Evolutionary conservation across 2,888 invertebrate genomes (phyloP).

Genomic region (Clepsis dumicolana): DNA sequence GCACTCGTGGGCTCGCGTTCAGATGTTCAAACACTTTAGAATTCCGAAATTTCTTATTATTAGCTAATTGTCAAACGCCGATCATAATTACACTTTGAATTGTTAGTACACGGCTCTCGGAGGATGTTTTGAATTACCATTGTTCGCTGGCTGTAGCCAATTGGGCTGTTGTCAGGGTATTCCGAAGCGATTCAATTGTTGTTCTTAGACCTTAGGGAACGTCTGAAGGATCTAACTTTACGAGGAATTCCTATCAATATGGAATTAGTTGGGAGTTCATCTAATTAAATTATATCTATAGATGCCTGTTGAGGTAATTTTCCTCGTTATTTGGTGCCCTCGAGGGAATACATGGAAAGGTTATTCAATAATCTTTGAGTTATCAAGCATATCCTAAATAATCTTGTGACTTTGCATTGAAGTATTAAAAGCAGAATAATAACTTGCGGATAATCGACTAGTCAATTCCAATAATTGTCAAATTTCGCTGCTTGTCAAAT

Average conservation of each 20-base stretch:
- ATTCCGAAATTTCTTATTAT: neutral
- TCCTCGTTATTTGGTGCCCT: neutral
- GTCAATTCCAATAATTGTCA: too few relatives aligned
- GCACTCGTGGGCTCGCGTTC: neutral
- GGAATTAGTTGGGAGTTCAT: slow-evolving; percentile 1
- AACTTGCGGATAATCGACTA: too few relatives aligned
- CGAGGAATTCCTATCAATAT: slow-evolving; percentile 9
- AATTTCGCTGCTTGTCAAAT: too few relatives aligned
- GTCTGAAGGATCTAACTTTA: slow-evolving; percentile 3
- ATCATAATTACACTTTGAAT: neutral
- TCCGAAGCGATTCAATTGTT: slow-evolving; percentile 14
- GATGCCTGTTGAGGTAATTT: neutral
- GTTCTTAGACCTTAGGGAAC: slow-evolving; percentile 14
- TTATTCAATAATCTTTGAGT: too few relatives aligned
- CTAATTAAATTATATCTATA: neutral
- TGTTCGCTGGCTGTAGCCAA: slow-evolving; percentile 19
- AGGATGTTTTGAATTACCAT: slow-evolving; percentile 22
- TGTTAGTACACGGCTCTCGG: slow-evolving; percentile 9
- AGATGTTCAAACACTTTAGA: neutral
- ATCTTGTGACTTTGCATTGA: too few relatives aligned
- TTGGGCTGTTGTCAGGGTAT: slow-evolving; percentile 8
- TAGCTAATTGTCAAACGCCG: neutral
- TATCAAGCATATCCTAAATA: too few relatives aligned
- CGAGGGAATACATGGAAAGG: neutral
- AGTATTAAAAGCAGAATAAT: too few relatives aligned